A percentile compares a stretch with the other conserved stretches of the same genome.
phyloP scores from a whole-genome alignment of 2,113 vertebrate species.

The Nymphicus hollandicus region DNA sequence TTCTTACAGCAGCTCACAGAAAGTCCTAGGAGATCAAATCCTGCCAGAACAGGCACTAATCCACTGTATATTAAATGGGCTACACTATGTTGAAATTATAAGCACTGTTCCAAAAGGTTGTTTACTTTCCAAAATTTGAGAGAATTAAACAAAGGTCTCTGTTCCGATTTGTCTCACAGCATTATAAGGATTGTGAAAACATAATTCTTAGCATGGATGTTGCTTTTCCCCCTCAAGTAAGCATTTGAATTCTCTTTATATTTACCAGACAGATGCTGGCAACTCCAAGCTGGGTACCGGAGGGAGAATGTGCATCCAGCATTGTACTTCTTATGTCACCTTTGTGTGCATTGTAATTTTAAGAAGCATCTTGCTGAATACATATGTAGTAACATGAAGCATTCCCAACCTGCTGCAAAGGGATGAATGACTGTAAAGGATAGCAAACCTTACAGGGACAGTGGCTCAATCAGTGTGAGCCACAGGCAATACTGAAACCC shows the following conservation, averaged over 20 bases:
- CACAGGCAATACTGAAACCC: background rate
- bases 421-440: background rate
- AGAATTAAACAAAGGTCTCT: constrained; percentile 18
- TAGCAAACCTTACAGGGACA: background rate
- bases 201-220: background rate
- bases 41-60: constrained; percentile 48
- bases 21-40: constrained; percentile 37
- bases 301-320: background rate
- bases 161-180: constrained; percentile 36
- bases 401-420: background rate
- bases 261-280: constrained; percentile 6
- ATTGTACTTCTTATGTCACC: background rate
- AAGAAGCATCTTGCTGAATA: background rate
- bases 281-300: background rate
- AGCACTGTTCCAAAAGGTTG: background rate
- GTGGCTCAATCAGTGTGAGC: background rate
- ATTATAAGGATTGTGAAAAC: constrained; percentile 29
- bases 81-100: constrained; percentile 15
- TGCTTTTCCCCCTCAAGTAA: constrained; percentile 8
- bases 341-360: background rate
- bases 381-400: rapidly evolving
- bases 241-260: background rate
- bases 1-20: background rate
- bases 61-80: constrained; percentile 12
- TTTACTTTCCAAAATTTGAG: constrained; percentile 40